Evolutionary conservation across 2,113 vertebrate genomes (phyloP), one percentile per base, ranked within the genome.

Genomic region (Epinephelus cyanopodus): DNA sequence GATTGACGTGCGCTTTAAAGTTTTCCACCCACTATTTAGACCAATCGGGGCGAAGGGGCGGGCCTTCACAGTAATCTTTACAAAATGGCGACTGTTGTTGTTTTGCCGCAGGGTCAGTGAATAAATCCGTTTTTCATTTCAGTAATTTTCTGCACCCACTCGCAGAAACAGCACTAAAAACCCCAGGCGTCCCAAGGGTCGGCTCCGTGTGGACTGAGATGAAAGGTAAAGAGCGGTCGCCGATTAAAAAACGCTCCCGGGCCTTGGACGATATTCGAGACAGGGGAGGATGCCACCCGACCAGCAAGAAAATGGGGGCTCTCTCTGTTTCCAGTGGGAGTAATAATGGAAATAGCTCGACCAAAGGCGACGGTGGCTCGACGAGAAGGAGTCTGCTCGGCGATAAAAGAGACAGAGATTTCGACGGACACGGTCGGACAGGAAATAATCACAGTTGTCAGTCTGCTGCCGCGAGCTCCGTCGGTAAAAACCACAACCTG

Each of bases 161-260:
- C 57, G 77, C 84, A 90, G 80, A 90, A 90, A 66, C 23, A 62
- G 10, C 21, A 8, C 11, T 2, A 29, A 72, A 53, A 56, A 42
- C 17, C 27, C 12, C 56, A 39, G 56, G 65, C 52, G 64, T 67
- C 83, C 77, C 56, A 6, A 65, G 70, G 64, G 57, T 68, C 63
- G 79, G 79, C 82, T 86, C 71, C 60, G 74, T 64, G 81, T 66
- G 85, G 84, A 87, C 83, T 76, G 92, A 87, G 81, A 99, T 98
- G 98, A 99, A 98, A 94, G 97, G 97, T 77, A 99, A 98, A 93
- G 98, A 99, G 93, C 97, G 97, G 89, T 98, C 97, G 47, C 98
- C 98, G 68, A 97, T 97, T 63, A 99, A 99, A 93, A 99, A 98
- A 85, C 97, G 98, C 78, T 98, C 97, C 58, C 96, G 98, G 90